Conservation (phyloP, 1,140 invertebrate genomes). For the Scaptomyza montana region DNA sequence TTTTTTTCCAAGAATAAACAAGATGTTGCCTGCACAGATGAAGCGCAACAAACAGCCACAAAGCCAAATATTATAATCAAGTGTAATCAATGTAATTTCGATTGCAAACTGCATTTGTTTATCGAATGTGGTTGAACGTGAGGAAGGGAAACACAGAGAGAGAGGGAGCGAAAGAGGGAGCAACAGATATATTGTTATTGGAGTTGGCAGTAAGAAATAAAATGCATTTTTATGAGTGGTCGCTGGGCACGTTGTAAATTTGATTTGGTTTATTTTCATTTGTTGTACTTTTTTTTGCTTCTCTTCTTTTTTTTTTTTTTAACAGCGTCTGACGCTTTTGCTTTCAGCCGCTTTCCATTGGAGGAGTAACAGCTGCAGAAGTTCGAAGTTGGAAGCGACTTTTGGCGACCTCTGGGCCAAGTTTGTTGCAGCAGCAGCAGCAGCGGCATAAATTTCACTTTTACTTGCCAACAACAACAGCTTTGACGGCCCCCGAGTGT, state of each 20-base stretch:
- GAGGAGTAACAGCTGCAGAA: constrained; percentile 20
- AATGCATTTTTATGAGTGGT: constrained; percentile 51
- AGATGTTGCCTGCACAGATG: constrained; percentile 5
- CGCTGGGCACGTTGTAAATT: constrained; percentile 68
- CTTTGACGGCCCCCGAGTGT: neutral
- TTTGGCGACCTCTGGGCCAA: constrained; percentile 35
- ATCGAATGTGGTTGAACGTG: constrained; percentile 40
- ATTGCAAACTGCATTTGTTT: constrained; percentile 66
- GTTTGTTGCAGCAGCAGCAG: constrained; percentile 27
- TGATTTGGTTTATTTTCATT: constrained; percentile 75
- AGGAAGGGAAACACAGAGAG: neutral
- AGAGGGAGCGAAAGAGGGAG: neutral
- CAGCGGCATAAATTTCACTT: constrained; percentile 66
- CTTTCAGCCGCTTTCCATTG: constrained; percentile 57
- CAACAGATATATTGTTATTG: neutral
- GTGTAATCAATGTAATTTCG: constrained; percentile 67
- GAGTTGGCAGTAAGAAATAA: constrained; percentile 22
- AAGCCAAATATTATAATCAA: constrained; percentile 68
- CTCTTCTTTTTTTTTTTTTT: constrained; percentile 22
- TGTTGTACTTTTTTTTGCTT: constrained; percentile 46
- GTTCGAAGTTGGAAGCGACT: constrained; percentile 47
- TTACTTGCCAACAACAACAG: constrained; percentile 39
- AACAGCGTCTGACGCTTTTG: neutral
- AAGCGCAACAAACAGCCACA: constrained; percentile 8
- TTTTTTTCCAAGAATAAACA: constrained; percentile 59